These are phyloP conservation scores for Pseudoips prasinana DNA, from an alignment of 2,888 invertebrate genomes.

Conservation along the genomic window DNA sequence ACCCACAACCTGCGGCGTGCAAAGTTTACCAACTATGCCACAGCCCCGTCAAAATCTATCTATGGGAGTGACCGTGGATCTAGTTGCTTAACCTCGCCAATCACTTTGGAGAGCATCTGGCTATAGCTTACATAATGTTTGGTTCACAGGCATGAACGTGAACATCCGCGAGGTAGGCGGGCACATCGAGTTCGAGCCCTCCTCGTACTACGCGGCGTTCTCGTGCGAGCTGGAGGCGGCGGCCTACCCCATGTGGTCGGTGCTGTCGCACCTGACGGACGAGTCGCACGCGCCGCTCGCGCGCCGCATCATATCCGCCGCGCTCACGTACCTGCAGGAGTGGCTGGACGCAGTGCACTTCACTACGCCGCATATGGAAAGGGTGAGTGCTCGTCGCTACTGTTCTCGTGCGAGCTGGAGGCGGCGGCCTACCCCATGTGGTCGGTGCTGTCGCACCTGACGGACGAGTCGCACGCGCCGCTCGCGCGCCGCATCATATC, in stretches of 20 bases:
- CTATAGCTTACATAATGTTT: too few species aligned
- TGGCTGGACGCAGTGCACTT: constrained; percentile 95
- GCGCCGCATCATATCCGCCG: constrained; percentile 88
- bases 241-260: constrained; percentile 98
- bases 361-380: constrained; percentile 75
- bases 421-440: constrained; percentile 99
- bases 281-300: constrained; percentile 88
- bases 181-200: constrained; percentile 98
- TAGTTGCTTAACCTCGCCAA: too few species aligned
- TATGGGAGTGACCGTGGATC: too few species aligned
- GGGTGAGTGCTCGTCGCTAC: constrained; percentile 66
- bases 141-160: constrained; percentile 93
- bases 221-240: constrained; percentile 98
- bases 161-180: constrained; percentile 94
- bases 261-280: constrained; percentile 93
- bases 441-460: constrained; percentile 95
- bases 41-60: too few species aligned
- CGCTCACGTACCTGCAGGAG: constrained; percentile 89
- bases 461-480: constrained; percentile 86
- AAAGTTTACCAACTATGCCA: too few species aligned
- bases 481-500: constrained; percentile 89
- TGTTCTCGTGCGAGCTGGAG: constrained; percentile 98
- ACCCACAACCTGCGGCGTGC: too few species aligned
- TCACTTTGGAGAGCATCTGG: too few species aligned
- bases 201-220: constrained; percentile 98